A percentile compares a stretch with the other conserved stretches of the same genome.
These are phyloP conservation scores for Meliscaeva auricollis DNA, from an alignment of 2,888 invertebrate genomes.

Conservation along the genomic window DNA sequence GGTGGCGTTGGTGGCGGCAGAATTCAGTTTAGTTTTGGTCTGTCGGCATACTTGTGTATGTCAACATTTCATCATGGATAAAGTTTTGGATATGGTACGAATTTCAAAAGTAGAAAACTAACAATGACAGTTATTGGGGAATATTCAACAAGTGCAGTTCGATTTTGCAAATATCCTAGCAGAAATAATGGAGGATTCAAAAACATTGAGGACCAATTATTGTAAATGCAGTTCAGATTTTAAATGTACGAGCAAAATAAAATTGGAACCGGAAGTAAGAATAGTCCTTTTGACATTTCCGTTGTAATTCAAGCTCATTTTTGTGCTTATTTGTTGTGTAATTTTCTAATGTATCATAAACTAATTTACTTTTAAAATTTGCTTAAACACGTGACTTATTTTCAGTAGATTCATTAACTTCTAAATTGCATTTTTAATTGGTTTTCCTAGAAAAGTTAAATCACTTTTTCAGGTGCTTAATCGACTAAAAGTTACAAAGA, in stretches of 20 bases:
- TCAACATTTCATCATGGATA: conserved; percentile 33
- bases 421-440: background rate
- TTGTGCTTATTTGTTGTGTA: background rate
- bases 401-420: background rate
- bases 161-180: background rate
- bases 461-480: background rate
- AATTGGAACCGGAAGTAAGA: conserved; percentile 17
- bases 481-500: background rate
- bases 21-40: conserved; percentile 9
- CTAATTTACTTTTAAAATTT: background rate
- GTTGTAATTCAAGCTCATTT: background rate
- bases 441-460: background rate
- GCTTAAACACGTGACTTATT: background rate
- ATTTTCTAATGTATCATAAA: background rate
- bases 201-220: background rate
- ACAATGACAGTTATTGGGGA: conserved; percentile 34
- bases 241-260: background rate
- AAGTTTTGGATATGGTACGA: conserved; percentile 8
- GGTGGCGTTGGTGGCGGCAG: background rate
- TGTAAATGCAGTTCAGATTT: background rate
- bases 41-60: background rate
- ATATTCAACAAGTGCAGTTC: conserved; percentile 35
- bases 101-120: conserved; percentile 24
- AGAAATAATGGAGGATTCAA: conserved; percentile 1
- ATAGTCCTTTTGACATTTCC: background rate